A percentile compares a stretch with the other conserved stretches of the same genome.
Conservation (phyloP, 2,888 invertebrate species). For the Ctena decussata region DNA sequence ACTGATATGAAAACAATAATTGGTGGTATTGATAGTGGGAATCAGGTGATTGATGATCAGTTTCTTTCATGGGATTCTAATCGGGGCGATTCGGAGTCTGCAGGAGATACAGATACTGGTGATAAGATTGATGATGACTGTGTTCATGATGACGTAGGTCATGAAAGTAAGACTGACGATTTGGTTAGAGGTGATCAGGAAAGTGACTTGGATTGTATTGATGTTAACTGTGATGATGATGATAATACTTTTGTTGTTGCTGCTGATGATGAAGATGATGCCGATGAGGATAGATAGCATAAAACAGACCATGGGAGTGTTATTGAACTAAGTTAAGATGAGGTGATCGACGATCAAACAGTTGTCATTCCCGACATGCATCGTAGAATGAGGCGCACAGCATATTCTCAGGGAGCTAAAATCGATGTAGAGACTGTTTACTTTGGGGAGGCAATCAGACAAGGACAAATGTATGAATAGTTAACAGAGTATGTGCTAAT, state of each 20-base stretch:
- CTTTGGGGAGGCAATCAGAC: not conserved
- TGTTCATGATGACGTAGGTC: not conserved
- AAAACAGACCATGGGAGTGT: not conserved
- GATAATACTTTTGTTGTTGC: not conserved
- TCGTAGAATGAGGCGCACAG: not conserved
- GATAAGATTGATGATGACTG: not conserved
- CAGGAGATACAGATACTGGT: not conserved
- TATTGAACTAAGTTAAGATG: not conserved
- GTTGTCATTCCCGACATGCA: not conserved
- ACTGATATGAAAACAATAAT: not conserved
- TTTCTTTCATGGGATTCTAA: too few species aligned
- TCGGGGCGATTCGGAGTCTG: too few species aligned
- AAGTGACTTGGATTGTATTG: too few species aligned
- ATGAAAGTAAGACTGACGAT: not conserved
- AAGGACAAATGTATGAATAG: too few species aligned
- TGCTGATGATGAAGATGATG: not conserved
- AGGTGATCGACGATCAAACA: not conserved
- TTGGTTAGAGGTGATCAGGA: too few species aligned
- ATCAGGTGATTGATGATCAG: not conserved
- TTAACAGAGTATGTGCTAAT: too few species aligned
- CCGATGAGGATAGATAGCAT: not conserved
- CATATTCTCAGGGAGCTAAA: too few species aligned
- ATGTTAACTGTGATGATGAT: not conserved
- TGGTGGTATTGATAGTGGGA: too few species aligned
- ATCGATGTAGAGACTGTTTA: not conserved